Conservation (phyloP, 1,140 invertebrate species). For the Drosophila auraria region DNA sequence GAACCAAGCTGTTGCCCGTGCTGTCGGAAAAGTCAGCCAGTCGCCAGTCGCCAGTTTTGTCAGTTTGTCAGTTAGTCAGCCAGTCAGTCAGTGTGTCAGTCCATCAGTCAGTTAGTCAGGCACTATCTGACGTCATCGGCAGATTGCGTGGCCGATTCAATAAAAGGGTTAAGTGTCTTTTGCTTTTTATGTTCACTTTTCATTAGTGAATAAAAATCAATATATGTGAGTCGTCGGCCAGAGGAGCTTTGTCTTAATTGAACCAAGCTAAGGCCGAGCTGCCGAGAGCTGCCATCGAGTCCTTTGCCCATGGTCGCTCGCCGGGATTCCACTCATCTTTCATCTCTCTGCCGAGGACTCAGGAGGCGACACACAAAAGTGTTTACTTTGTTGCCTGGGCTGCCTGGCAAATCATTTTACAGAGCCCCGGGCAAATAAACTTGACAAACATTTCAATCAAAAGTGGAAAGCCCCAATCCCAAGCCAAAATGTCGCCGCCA, state of each 20-base stretch:
- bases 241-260: constrained; percentile 45
- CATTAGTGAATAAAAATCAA: constrained; percentile 83
- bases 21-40: constrained; percentile 49
- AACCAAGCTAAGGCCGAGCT: constrained; percentile 33
- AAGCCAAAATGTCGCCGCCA: constrained; percentile 32
- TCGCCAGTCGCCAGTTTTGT: constrained; percentile 33
- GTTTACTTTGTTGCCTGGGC: constrained; percentile 30
- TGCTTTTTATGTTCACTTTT: constrained; percentile 78
- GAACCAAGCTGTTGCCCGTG: constrained; percentile 39
- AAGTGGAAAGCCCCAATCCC: constrained; percentile 20
- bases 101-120: constrained; percentile 27
- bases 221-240: constrained; percentile 35
- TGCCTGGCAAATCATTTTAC: constrained; percentile 24
- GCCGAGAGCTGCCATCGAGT: constrained; percentile 21
- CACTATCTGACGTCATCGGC: constrained; percentile 76
- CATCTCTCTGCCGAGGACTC: constrained; percentile 3
- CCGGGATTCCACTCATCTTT: constrained; percentile 28
- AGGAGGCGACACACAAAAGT: constrained; percentile 23
- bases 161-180: constrained; percentile 81
- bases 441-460: constrained; percentile 60
- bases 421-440: constrained; percentile 42
- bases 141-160: constrained; percentile 76
- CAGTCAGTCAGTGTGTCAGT: constrained; percentile 15
- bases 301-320: constrained; percentile 20
- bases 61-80: constrained; percentile 8